Evolutionary conservation across 2,888 invertebrate species (phyloP), one percentile per base, ranked within the genome.

Genomic region (Petrolisthes cinctipes): DNA sequence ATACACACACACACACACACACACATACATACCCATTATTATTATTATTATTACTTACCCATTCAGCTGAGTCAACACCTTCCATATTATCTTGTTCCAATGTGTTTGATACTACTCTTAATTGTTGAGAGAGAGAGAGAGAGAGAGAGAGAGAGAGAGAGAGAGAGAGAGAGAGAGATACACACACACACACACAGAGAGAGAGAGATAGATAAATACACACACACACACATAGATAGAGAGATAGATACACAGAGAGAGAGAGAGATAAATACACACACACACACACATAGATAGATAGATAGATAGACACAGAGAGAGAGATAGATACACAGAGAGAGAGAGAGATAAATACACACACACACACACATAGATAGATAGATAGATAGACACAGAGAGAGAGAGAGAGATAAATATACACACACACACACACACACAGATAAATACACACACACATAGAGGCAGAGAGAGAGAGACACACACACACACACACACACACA

Each of bases 61-160:
- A 87, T 75, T 87, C 87, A 0, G 83, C 61, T 2, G 61, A 84
- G 56, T 87, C 87, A 9, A 87, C 87, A 11, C 87, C 87, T 53
- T 87, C 87, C 87, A 87, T 87, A 9, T 84, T 56, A 57, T 87
- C 87, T 53, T 87, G 87, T 37, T 87, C 87, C 17, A 87, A 53
- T 1, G 81, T 78, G 37, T 73, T 84, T 4, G 78, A 68, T 0
- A 87, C 83, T n/a, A 84, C 73, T 61, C 37, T 71, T 83, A 87
- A 83, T 20, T 87, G 83, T 61, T 87, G 86, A 80, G n/a, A n/a
- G n/a, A n/a, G n/a, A n/a, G n/a, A n/a, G 66, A 61, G 66, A 61
- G 66, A 61, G 66, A 61, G 66, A 61, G 66, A 61, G 66, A 61
- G 66, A 61, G 66, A 61, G n/a, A n/a, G n/a, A n/a, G n/a, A n/a